Base-by-base conservation (phyloP, 2,888 invertebrate species). In the Metellina segmentata region DNA sequence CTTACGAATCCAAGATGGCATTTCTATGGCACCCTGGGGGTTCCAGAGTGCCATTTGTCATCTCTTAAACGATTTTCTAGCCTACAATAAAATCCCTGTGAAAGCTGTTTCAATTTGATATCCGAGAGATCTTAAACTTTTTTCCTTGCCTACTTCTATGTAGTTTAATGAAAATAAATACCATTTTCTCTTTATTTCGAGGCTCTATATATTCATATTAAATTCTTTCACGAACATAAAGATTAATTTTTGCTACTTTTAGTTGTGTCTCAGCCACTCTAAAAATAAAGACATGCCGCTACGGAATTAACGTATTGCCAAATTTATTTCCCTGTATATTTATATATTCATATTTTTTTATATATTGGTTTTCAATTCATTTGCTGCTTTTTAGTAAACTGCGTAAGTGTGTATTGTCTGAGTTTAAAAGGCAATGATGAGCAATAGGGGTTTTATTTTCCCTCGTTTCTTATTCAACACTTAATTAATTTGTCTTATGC, bases 71-170 rank as follows among this genome's bases (percentile, higher is more conserved):
- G 85, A 85, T 85, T 85, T 85, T 75, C 85, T 85, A 34, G 71
- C 20, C 83, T 72, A 85, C 74, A 85, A 85, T 85, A 85, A 85
- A 75, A 85, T 75, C 85, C 82, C 85, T 75, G 74, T 13, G 61
- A 74, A 85, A 85, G 75, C 75, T 72, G 61, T 48, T 75, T 85
- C 75, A 72, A 85, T 85, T 75, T 79, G 53, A 79, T 61, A 79
- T 69, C 71, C 71, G 52, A 82, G 19, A n/a, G n/a, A 52, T 72
- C 82, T 71, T 82, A 82, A 82, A 49, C 49, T 19, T 85, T 74
- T 83, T 85, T 85, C 20, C 51, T 13, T 7, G 19, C 34, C 20
- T 52, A 13, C 72, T 75, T 52, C 5, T 51, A 52, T 61, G 48
- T 34, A 7, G 19, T 85, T n/a, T 85, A 85, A 85, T 85, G 74